Conservation (phyloP, 2,888 invertebrate species). For the Drosophila setosimentum region DNA sequence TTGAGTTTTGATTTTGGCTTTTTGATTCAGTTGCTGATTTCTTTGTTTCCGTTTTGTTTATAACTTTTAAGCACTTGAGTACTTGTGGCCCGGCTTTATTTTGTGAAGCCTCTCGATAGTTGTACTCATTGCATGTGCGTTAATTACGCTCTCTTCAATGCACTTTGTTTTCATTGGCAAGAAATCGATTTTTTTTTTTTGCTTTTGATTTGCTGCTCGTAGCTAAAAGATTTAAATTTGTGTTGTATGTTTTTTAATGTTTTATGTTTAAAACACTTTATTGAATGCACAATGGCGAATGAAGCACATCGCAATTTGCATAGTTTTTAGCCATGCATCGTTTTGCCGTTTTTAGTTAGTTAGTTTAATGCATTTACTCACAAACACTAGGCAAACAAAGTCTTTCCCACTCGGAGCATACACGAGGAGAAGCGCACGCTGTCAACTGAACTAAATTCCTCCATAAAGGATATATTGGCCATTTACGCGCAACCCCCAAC, state of each 20-base stretch:
- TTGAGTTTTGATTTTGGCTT: slow-evolving; percentile 8
- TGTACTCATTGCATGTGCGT: not conserved
- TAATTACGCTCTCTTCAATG: slow-evolving; percentile 40
- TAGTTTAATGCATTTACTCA: slow-evolving; percentile 6
- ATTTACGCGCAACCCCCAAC: slow-evolving; percentile 48
- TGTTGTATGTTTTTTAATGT: not conserved
- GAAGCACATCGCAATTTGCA: slow-evolving; percentile 15
- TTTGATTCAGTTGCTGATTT: slow-evolving; percentile 9
- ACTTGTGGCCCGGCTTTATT: slow-evolving; percentile 2
- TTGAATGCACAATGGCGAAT: slow-evolving; percentile 17
- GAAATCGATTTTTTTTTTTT: slow-evolving; percentile 75
- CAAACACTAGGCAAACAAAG: slow-evolving; percentile 37
- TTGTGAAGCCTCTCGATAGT: slow-evolving; percentile 4
- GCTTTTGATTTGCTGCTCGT: slow-evolving; percentile 51
- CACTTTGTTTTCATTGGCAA: slow-evolving; percentile 75
- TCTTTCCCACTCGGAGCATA: slow-evolving; percentile 47
- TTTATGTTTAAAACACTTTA: slow-evolving; percentile 22
- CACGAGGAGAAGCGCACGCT: slow-evolving; percentile 72
- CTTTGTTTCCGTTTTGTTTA: slow-evolving; percentile 19
- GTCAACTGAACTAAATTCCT: slow-evolving; percentile 78
- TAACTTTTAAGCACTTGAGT: slow-evolving; percentile 8
- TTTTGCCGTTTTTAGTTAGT: slow-evolving; percentile 21
- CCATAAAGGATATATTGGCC: slow-evolving; percentile 58
- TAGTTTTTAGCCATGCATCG: slow-evolving; percentile 19
- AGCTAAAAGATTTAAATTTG: slow-evolving; percentile 34